phyloP scores from a whole-genome alignment of 2,797 vertebrate genomes.

The Dicrostonyx torquatus region DNA sequence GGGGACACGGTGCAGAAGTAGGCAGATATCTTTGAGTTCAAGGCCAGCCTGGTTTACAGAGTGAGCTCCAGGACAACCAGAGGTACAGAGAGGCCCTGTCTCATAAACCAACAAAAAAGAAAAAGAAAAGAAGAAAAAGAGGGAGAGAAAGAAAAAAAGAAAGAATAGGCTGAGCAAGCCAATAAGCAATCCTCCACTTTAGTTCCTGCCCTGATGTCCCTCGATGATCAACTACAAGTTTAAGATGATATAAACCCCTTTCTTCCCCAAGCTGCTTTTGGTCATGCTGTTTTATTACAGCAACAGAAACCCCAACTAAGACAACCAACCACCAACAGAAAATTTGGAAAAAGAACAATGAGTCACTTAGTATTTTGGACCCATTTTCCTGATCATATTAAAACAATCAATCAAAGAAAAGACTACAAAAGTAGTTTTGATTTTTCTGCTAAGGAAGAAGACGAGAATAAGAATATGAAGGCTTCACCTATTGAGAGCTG shows the following conservation, averaged over 20 bases:
- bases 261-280: not conserved
- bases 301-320: not conserved
- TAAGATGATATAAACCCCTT: not conserved
- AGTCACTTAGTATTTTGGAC: slow-evolving; percentile 19
- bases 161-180: not conserved
- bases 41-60: no score
- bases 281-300: not conserved
- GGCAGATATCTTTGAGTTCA: no score
- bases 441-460: not conserved
- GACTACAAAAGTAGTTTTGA: not conserved
- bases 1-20: no score
- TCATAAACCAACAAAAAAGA: no score
- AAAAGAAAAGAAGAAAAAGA: no score
- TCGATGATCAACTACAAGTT: not conserved
- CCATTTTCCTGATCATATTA: not conserved
- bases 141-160: no score
- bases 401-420: not conserved
- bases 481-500: not conserved
- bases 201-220: not conserved
- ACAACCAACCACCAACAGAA: not conserved
- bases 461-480: not conserved
- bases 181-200: not conserved
- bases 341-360: not conserved
- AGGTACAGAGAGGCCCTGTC: no score
- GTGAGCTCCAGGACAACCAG: no score